Conservation (phyloP, 2,797 vertebrate genomes). For the Cuculus canorus region DNA sequence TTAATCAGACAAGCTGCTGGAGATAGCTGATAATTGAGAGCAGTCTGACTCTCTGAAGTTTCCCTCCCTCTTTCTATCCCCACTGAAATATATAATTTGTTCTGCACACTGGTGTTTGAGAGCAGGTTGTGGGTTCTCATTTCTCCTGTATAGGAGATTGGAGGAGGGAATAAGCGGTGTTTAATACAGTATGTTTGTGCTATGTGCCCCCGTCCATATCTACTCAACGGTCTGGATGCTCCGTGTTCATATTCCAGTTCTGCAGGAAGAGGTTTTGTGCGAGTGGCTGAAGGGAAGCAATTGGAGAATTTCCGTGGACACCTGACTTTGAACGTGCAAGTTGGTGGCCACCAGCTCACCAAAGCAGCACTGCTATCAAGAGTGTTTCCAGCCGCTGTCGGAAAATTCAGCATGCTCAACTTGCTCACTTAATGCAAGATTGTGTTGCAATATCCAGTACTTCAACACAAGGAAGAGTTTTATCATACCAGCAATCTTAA, state of each 20-base stretch:
- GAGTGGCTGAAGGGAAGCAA: not conserved
- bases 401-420: not conserved
- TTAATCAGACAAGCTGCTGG: slow-evolving; percentile 58
- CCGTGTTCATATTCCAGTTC: not conserved
- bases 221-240: not conserved
- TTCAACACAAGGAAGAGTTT: not conserved
- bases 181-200: not conserved
- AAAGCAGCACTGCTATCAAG: not conserved
- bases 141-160: not conserved
- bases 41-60: not conserved
- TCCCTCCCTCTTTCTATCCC: not conserved
- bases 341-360: not conserved
- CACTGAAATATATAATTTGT: not conserved
- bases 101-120: not conserved
- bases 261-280: not conserved
- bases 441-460: not conserved
- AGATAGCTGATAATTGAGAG: slow-evolving; percentile 37
- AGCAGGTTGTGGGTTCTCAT: not conserved
- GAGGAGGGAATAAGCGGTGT: not conserved
- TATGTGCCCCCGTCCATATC: too few species aligned
- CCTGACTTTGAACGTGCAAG: not conserved
- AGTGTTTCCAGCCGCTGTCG: not conserved
- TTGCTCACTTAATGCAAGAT: not conserved
- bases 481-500: not conserved
- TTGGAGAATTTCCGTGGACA: not conserved